These are phyloP conservation scores for Eretmochelys imbricata DNA, from an alignment of 2,113 vertebrate genomes.

Conservation along the genomic window DNA sequence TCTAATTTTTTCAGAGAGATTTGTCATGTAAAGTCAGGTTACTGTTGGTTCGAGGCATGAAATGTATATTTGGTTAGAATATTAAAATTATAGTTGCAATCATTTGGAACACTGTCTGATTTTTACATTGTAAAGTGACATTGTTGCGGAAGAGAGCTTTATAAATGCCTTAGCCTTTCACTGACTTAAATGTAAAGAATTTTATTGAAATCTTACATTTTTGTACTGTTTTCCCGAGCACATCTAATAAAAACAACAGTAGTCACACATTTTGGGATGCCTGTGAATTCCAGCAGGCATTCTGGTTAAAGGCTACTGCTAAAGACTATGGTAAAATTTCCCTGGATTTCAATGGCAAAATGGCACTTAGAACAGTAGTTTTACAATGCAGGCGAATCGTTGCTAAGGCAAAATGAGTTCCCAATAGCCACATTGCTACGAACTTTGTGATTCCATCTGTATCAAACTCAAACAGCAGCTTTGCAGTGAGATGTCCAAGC, in stretches of 20 bases:
- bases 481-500: background rate
- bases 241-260: background rate
- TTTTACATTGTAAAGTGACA: background rate
- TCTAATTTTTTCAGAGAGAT: background rate
- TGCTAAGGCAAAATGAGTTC: background rate
- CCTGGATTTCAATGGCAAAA: background rate
- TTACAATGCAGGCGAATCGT: background rate
- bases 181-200: background rate
- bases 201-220: no score
- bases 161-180: no score
- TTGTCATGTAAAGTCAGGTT: background rate
- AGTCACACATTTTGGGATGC: background rate
- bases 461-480: background rate
- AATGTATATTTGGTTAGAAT: background rate
- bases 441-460: background rate
- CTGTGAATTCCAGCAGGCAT: background rate
- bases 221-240: background rate
- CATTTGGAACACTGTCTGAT: background rate
- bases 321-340: background rate
- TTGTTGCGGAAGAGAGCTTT: background rate
- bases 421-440: background rate
- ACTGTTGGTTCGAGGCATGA: background rate
- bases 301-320: background rate
- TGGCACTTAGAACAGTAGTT: background rate
- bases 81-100: background rate